Evolutionary conservation across 2,888 invertebrate species (phyloP), one percentile per base, ranked within the genome.

Genomic region (Pyralis farinalis): DNA sequence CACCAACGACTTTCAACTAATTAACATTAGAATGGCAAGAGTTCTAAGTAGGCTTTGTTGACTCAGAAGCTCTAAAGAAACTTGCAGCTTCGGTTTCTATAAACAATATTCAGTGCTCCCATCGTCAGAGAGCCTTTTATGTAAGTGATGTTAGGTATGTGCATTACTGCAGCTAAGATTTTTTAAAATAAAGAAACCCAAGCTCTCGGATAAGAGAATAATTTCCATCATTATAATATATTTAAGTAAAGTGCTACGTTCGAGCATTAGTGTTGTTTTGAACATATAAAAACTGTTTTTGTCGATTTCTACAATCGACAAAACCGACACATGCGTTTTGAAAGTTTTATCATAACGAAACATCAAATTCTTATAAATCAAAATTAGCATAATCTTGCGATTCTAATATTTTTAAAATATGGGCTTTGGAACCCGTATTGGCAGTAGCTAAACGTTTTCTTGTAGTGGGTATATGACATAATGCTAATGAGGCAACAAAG

Each of bases 401-500:
- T 43, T 45, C 44, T 51, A 55, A 58, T 57, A 62, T 60, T 57
- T 58, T 50, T 62, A 65, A 63, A 68, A 62, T 66, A 58, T 47
- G 47, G 57, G 52, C 49, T 51, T 42, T 56, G 56, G 54, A 69
- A 67, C 60, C 58, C 54, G 67, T 67, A 68, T 65, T 62, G 50
- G 55, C 74, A 59, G 86, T 85, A 86, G 85, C 86, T 66, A 65
- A 78, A 73, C 65, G 65, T 63, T 75, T 66, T 71, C 73, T 72
- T 74, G 67, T 67, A 61, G 64, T n/a, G n/a, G n/a, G n/a, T 63
- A 72, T 76, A 76, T 74, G 76, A 80, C 80, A 80, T 69, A 69
- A 87, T 86, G 84, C 68, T 75, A 85, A 87, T 84, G 64, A 83
- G 74, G 34, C 58, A n/a, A n/a, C n/a, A 55, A 58, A 71, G 65